phyloP scores from a whole-genome alignment of 1,140 invertebrate species.

The Drosophila nikananu region DNA sequence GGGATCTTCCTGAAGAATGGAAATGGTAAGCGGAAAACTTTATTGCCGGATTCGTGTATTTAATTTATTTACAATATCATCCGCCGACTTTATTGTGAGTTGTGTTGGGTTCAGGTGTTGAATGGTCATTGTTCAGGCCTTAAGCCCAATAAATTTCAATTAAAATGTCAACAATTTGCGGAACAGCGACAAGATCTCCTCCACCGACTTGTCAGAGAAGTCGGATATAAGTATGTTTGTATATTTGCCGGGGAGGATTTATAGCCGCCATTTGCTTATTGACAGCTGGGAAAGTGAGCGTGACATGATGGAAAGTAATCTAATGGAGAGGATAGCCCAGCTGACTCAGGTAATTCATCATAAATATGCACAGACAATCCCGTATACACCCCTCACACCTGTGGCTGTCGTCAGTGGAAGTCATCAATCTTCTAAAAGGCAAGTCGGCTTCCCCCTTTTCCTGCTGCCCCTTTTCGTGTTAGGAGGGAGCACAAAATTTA shows the following conservation, averaged over 20 bases:
- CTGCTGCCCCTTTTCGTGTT: background rate
- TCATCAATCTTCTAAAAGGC: constrained; percentile 52
- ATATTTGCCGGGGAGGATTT: constrained; percentile 51
- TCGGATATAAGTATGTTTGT: background rate
- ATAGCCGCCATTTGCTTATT: constrained; percentile 76
- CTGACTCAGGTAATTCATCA: constrained; percentile 73
- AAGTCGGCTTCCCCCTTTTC: constrained; percentile 32
- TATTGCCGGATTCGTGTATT: constrained; percentile 18
- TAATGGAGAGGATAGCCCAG: constrained; percentile 46
- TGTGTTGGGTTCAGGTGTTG: constrained; percentile 30
- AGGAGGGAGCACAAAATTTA: constrained; percentile 7
- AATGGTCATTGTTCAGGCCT: constrained; percentile 15
- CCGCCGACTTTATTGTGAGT: constrained; percentile 9
- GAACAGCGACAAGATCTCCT: constrained; percentile 42
- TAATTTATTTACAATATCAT: constrained; percentile 54
- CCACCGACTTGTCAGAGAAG: constrained; percentile 34
- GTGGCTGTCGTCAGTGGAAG: constrained; percentile 45
- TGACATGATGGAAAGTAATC: constrained; percentile 71
- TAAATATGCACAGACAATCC: constrained; percentile 50
- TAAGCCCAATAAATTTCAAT: constrained; percentile 60
- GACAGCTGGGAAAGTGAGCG: constrained; percentile 65
- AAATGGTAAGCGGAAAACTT: constrained; percentile 19
- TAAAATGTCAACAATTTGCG: constrained; percentile 68
- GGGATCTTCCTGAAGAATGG: constrained; percentile 27
- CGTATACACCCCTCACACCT: constrained; percentile 37